Evolutionary conservation across 2,797 vertebrate species (phyloP), one percentile per base, ranked within the genome.

Genomic region (Tarsius wallacei): DNA sequence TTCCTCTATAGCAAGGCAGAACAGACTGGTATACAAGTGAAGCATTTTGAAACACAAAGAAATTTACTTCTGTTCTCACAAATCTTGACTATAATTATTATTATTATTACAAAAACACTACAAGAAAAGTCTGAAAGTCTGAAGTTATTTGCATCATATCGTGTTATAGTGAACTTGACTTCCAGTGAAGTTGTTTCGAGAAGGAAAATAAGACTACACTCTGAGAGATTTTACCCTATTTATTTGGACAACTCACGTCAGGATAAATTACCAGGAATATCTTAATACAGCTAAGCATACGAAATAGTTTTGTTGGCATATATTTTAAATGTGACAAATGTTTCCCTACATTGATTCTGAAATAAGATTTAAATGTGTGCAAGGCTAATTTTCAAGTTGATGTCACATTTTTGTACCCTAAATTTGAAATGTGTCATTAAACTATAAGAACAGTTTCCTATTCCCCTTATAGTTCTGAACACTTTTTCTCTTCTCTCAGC

Each of bases 201-300:
- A 66, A 12, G 66, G 71, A 66, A 51, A 59, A 81, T 21, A 66
- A 59, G 28, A 61, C 3, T 57, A 19, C 2, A 55, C 5, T 78
- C 6, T 24, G 31, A 71, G 63, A 90, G 36, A 83, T 73, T 95
- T 96, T 83, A 24, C 24, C 85, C 7, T 94, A 73, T 91, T 77
- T 90, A 91, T 93, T 87, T 95, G 84, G 57, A 71, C 55, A 93
- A 74, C 11, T 91, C 7, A 51, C 13, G 83, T 89, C 61, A 80
- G 15, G 3, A 49, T 85, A 92, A 81, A 59, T 93, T 93, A 68
- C 3, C 22, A 1, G 87, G 59, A 7, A 74, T 84, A 95, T 90
- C 26, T 95, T 92, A 92, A 87, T 87, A 61, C 12, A 77, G 24
- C 12, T 53, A 84, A 92, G 5, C 12, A 71, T 33, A 64, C 15